Evolutionary conservation across 2,113 vertebrate genomes (phyloP), one percentile per base, ranked within the genome.

Genomic region (Uria lomvia): DNA sequence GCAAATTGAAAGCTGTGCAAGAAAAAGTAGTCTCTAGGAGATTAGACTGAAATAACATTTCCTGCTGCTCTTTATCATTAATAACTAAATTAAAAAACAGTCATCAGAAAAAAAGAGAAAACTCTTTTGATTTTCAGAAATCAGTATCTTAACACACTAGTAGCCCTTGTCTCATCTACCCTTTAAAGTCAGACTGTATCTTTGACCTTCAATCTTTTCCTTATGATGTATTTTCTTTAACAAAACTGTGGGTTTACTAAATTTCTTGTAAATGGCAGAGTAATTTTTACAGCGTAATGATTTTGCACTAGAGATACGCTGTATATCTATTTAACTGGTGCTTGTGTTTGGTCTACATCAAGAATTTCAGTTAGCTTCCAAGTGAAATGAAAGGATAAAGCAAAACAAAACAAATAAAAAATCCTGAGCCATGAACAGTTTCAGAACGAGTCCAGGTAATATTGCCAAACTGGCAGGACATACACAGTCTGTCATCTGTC

Each of bases 341-440:
- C 27, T 66, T 90, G 60, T 89, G 86, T 93, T 97, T 88, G 59
- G 72, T 93, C 62, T 92, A n/a, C 11, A 21, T 86, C 68, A 96
- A 77, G 43, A 90, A 94, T 96, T 93, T 76, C 50, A 92, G 75
- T 96, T 94, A 91, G 38, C 55, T 96, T 93, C 80, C 77, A 80
- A 77, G 14, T 29, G 38, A 84, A 80, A 89, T 58, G 19, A 77
- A 86, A 42, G 50, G 12, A 62, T 36, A 80, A 79, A 43, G 19
- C 66, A 73, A 70, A 80, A 49, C 27, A 86, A 92, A 93, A 88
- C 59, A 62, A 83, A 66, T 62, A 60, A 94, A 91, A 89, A 65
- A 58, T 82, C 19, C 24, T 24, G 42, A 95, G 63, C 83, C 59
- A 17, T 83, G 70, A 93, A 43, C 24, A 75, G 32, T 95, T 97